A percentile compares a stretch with the other conserved stretches of the same genome.
These are phyloP conservation scores for Eulacestoma nigropectus DNA, from an alignment of 2,113 vertebrate species.

Conservation along the genomic window DNA sequence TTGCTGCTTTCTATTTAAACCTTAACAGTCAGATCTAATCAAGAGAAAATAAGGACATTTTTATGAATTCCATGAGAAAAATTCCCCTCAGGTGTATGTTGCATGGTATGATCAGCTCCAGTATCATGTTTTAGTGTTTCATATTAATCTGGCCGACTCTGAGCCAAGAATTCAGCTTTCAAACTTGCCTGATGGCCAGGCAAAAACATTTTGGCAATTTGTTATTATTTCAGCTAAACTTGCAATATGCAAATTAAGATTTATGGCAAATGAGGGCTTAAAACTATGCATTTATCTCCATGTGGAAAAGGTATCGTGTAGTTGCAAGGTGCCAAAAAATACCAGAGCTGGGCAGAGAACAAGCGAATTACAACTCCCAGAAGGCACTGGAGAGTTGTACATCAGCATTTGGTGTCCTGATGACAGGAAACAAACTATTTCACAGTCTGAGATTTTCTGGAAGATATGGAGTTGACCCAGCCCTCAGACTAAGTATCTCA, in stretches of 20 bases:
- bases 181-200: not conserved
- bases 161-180: slow-evolving; percentile 32
- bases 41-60: slow-evolving; percentile 19
- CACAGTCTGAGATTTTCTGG: slow-evolving; percentile 49
- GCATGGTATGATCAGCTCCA: slow-evolving; percentile 23
- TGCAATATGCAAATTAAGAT: slow-evolving; percentile 47
- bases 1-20: slow-evolving; percentile 35
- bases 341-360: slow-evolving; percentile 17
- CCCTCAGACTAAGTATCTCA: not conserved
- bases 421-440: slow-evolving; percentile 59
- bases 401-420: slow-evolving; percentile 45
- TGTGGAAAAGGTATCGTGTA: not conserved
- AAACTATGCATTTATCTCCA: not conserved
- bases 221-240: slow-evolving; percentile 5
- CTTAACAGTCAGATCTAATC: slow-evolving; percentile 52
- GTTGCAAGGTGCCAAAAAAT: slow-evolving; percentile 5
- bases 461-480: slow-evolving; percentile 22
- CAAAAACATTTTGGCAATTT: not conserved
- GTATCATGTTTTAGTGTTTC: not conserved
- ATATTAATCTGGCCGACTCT: not conserved
- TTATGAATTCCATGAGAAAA: slow-evolving; percentile 56
- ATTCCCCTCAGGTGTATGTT: slow-evolving; percentile 57
- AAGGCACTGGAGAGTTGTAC: slow-evolving; percentile 9
- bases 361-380: not conserved
- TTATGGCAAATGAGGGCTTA: slow-evolving; percentile 6